Evolutionary conservation across 2,888 invertebrate genomes (phyloP), one percentile per base, ranked within the genome.

Genomic region (Tetanocera ferruginea): DNA sequence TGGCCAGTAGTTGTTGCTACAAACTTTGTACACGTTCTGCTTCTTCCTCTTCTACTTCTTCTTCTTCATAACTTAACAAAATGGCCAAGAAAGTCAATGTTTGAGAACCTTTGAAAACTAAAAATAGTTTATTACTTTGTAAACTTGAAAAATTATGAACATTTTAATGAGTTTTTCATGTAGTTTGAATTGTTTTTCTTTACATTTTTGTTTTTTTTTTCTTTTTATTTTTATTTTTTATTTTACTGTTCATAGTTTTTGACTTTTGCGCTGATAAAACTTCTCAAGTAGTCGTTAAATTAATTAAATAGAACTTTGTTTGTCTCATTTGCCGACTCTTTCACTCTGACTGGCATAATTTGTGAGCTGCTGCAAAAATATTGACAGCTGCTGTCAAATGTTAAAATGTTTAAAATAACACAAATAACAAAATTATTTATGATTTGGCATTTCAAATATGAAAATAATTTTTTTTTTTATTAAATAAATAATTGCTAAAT

Each of bases 231-330:
- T 57, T 60, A 17, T 37, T 52, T 55, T 55, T 11, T 34, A 9
- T 55, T 70, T 19, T 28, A 14, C 25, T 69, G 5, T 69, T 72
- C 43, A n/a, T 28, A 37, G n/a, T 70, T 51, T 70, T 25, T 51
- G 51, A 72, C 49, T 74, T 74, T 75, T 23, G 43, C 23, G 55
- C 75, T 70, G 75, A 70, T 81, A 85, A 87, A 69, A 25, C 85
- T 86, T 85, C 86, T 86, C 85, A 87, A 86, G 86, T 87, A 86
- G 86, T 86, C 86, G 84, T 84, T 84, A 84, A 86, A 85, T 87
- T 87, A 87, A 86, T 86, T 87, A 86, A 87, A 85, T 86, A 86
- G 76, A 82, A 78, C 78, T 81, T 69, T 66, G 34, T 55, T 55
- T 55, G n/a, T 55, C n/a, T 55, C 2, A 19, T 62, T 31, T 31